Percentiles rank a stretch among this genome's conserved stretches.
Conservation (phyloP, 1,140 invertebrate genomes). For the Drosophila parabipectinata region DNA sequence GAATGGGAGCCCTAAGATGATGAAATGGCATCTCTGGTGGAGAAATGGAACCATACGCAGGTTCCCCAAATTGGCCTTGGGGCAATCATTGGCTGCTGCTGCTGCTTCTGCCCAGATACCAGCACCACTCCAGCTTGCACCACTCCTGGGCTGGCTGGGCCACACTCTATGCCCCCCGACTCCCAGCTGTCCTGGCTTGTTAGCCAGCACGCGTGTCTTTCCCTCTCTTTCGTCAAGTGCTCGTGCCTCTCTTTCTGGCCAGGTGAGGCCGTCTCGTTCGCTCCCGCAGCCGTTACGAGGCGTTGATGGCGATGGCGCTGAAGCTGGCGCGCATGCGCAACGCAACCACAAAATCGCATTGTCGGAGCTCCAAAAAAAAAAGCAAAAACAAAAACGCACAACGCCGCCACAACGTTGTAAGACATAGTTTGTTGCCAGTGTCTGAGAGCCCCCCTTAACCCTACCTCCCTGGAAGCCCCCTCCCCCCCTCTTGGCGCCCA, state of each 20-base stretch:
- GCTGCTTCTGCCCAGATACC: conserved; percentile 12
- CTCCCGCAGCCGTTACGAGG: conserved; percentile 72
- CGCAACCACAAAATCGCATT: conserved; percentile 69
- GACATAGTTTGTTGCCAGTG: conserved; percentile 67
- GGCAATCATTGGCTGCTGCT: conserved; percentile 76
- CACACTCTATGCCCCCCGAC: conserved; percentile 12
- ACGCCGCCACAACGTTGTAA: conserved; percentile 57
- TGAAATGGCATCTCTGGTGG: conserved; percentile 47
- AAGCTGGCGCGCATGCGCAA: conserved; percentile 83
- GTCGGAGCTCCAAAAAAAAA: conserved; percentile 22
- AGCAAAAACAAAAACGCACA: conserved; percentile 6
- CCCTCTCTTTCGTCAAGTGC: conserved; percentile 20
- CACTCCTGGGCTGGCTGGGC: background rate
- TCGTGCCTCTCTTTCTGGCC: background rate
- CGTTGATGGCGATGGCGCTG: conserved; percentile 85
- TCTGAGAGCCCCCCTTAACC: background rate
- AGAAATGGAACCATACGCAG: conserved; percentile 67
- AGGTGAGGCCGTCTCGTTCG: background rate
- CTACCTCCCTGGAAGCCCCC: background rate
- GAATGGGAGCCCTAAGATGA: no score
- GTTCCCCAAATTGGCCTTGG: conserved; percentile 72
- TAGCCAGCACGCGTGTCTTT: conserved; percentile 55
- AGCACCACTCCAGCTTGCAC: conserved; percentile 1
- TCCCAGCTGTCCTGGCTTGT: conserved; percentile 53
- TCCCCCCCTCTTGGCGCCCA: conserved; percentile 8